Base-by-base conservation (phyloP, 1,140 invertebrate genomes). In the Drosophila prosaltans region DNA sequence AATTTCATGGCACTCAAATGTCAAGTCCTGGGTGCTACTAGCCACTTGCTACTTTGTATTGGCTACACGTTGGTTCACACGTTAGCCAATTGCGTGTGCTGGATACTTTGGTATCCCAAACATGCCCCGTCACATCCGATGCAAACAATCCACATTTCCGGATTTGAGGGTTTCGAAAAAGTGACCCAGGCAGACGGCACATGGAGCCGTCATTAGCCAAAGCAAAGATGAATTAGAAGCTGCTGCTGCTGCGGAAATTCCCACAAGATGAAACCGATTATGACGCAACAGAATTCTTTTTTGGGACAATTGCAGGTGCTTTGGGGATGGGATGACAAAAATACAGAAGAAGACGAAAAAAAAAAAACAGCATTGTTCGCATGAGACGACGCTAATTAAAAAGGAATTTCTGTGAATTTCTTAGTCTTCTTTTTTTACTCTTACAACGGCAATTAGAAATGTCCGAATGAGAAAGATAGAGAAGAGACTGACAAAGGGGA, bases 211-310 rank as follows among this genome's bases (percentile, higher is more conserved):
- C 82, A 86, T 86, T 86, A 86, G 82, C 41, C 41, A 45, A 72
- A 67, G 58, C 36, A 67, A 40, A 30, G 40, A 51, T 63, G 55
- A 58, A 81, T 80, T 80, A 76, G 72, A 80, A 65, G 61, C 54
- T 70, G 65, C 69, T 59, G 61, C 54, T 70, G 65, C 69, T 59
- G 75, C 80, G 83, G 83, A 89, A 88, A 80, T 88, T 88, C 83
- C 83, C 83, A 88, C 84, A 57, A 80, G 80, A 72, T 70, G 55
- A 58, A 10, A 41, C 21, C 81, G 81, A 83, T 83, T 88, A 89
- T 88, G 83, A 88, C 83, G 83, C 83, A 88, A 88, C 83, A 88
- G 45, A 51, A 51, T 51, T 54, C 74, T 78, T 80, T 89, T 86
- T 82, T 78, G 69, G 72, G 72, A 61, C 69, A 73, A 59, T 78